phyloP scores from a whole-genome alignment of 2,888 invertebrate genomes.

The Mesorhabditis spiculigera region DNA sequence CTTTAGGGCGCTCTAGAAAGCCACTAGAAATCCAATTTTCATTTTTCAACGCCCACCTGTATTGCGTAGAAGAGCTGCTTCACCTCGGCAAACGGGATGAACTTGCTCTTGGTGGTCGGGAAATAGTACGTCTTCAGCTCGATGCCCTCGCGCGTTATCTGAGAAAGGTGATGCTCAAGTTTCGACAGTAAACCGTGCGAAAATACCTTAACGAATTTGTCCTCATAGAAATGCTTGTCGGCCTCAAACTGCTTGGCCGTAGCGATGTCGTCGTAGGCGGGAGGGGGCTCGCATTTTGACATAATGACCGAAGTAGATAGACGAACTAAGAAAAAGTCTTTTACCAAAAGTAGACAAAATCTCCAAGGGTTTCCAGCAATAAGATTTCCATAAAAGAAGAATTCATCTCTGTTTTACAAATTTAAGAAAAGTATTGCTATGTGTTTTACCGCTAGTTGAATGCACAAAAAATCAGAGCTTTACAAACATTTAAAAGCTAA shows the following conservation, averaged over 20 bases:
- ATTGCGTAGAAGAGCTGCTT: neutral
- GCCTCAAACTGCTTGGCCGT: conserved; percentile 2
- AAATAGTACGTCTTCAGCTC: neutral
- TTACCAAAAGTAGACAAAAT: no score
- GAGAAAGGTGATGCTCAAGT: neutral
- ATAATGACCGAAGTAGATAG: neutral
- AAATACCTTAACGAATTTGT: conserved; percentile 2
- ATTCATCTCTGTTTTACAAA: no score
- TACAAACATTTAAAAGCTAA: no score
- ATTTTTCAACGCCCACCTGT: neutral
- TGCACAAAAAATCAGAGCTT: no score
- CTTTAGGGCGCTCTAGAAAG: neutral
- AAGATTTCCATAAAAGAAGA: no score
- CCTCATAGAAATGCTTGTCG: conserved; percentile 3
- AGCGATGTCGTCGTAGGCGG: neutral
- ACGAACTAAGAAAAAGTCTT: no score
- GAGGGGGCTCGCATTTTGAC: neutral
- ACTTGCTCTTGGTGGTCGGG: neutral
- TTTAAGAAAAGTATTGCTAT: no score
- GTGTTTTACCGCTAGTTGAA: no score
- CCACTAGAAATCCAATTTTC: neutral
- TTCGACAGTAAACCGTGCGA: neutral
- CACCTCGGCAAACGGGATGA: neutral
- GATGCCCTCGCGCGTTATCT: neutral
- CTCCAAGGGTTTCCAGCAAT: no score